Base-by-base conservation (phyloP, 2,888 invertebrate genomes). In the Caenorhabditis sulstoni region DNA sequence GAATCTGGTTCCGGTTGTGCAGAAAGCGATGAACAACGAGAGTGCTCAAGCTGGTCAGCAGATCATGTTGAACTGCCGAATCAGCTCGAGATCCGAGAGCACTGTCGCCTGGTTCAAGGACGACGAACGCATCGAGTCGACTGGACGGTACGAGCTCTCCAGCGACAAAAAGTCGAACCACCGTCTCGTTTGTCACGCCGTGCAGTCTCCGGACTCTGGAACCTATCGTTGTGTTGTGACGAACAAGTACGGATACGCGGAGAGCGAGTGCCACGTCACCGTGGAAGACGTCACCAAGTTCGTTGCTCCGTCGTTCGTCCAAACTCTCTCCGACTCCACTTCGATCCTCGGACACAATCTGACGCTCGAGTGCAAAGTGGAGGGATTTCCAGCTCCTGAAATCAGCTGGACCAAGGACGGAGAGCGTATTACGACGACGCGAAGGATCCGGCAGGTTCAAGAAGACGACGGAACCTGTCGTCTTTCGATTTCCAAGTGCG, bases 371-470 rank as follows among this genome's bases (percentile, higher is more conserved):
- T 92, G 92, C 86, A 87, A 88, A 14, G 88, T 91, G 12, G 84
- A 87, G 1, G 92, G 91, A 53, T 89, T 90, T 61, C 91, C 91
- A 5, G 88, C 90, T 39, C 91, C 91, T 4, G 75, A 83, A 29
- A 74, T 87, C 37, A 71, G 73, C 1, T 90, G 89, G 89, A 74
- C 82, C 14, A 90, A 90, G 64, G 88, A 90, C 67, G 88, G 87
- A 41, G 82, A 81, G n/a, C 77, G 76, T 8, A 23, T 89, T 35
- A 81, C 81, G 8, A 83, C 87, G 3, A 84, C 83, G 8, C 65
- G 86, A 20, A 68, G 81, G 59, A 62, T 77, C n/a, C 81, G 83
- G 52, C 61, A 87, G 37, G 53, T 64, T 37, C 86, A 86, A 61
- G 84, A 77, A 14, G 83, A 85, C 18, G 81, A 85, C 47, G 85